Evolutionary conservation across 2,888 invertebrate species (phyloP).

Genomic region (Caradrina clavipalpis): DNA sequence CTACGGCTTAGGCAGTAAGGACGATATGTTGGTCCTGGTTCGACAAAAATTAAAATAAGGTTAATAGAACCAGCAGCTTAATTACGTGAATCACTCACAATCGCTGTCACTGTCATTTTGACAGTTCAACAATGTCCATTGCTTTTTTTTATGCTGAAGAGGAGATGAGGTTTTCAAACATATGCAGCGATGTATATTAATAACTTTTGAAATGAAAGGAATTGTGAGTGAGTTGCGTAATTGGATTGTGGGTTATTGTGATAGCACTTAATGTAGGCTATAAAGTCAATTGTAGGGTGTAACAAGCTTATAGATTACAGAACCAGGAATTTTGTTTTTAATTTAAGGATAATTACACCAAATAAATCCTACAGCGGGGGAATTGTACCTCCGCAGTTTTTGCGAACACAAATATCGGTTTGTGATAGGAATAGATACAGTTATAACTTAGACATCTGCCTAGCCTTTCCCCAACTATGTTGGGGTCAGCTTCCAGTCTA

Average conservation of each 20-base stretch:
- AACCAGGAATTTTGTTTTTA: slow-evolving; percentile 10
- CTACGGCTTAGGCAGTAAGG: slow-evolving; percentile 73
- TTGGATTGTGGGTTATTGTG: slow-evolving; percentile 9
- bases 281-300: slow-evolving; percentile 40
- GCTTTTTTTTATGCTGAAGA: not conserved
- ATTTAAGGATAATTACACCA: slow-evolving; percentile 13
- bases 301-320: slow-evolving; percentile 24
- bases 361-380: not conserved
- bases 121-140: not conserved
- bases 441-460: slow-evolving; percentile 1
- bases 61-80: slow-evolving; percentile 14
- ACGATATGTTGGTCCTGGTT: slow-evolving; percentile 32
- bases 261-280: slow-evolving; percentile 21
- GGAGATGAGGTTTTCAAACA: not conserved
- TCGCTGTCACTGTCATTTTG: not conserved
- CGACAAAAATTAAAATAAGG: slow-evolving; percentile 31
- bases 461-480: too few species aligned
- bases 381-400: not conserved
- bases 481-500: too few species aligned
- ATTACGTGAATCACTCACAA: not conserved
- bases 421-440: slow-evolving; percentile 22
- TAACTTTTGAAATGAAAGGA: not conserved
- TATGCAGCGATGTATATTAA: not conserved
- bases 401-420: slow-evolving; percentile 16
- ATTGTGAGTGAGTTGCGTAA: not conserved